These are phyloP conservation scores for Eubucco bourcierii DNA, from an alignment of 2,113 vertebrate genomes.

Conservation along the genomic window DNA sequence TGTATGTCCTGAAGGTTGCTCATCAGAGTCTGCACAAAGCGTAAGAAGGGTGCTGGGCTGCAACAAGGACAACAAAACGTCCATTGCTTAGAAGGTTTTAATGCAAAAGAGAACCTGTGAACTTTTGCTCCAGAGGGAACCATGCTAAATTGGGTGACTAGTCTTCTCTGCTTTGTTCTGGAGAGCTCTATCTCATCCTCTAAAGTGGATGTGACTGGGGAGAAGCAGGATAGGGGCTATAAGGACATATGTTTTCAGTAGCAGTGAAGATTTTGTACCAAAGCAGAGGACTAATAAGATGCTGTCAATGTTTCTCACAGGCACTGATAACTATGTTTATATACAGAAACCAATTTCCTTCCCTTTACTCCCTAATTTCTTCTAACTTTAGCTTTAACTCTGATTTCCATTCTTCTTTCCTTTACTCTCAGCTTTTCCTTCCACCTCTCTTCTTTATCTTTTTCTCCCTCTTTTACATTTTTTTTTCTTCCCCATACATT, in stretches of 20 bases:
- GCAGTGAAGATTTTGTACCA: not conserved
- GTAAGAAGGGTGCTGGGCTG: not conserved
- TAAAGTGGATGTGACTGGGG: not conserved
- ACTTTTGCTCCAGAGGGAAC: not conserved
- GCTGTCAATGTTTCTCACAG: not conserved
- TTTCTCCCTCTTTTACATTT: not conserved
- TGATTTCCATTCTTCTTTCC: not conserved
- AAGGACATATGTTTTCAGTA: not conserved
- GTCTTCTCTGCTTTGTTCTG: not conserved
- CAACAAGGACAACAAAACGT: not conserved
- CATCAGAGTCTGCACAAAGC: not conserved
- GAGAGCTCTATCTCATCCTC: not conserved
- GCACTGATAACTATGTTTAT: not conserved
- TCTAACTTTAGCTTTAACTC: not conserved
- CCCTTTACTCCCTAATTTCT: not conserved
- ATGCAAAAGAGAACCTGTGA: not conserved
- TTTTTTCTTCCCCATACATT: not conserved
- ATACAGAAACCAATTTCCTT: not conserved
- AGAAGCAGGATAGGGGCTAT: not conserved
- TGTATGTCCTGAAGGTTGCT: not conserved
- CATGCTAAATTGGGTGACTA: fast-evolving
- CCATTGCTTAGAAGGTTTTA: not conserved
- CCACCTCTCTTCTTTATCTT: not conserved
- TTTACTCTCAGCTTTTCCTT: not conserved
- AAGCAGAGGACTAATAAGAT: not conserved